Conservation (phyloP, 2,888 invertebrate genomes). For the Cephus spinipes region DNA sequence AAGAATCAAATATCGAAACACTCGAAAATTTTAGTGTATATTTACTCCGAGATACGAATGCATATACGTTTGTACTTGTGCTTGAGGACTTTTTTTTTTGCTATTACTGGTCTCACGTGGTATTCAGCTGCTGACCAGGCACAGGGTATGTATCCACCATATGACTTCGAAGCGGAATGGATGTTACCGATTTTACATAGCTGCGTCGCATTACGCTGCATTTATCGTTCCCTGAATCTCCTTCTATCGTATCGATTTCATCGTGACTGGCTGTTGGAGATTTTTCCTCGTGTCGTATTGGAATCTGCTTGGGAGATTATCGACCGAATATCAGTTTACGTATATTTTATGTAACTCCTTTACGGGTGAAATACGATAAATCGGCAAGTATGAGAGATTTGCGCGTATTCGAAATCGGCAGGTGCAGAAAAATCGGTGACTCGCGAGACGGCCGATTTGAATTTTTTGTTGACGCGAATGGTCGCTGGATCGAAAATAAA, state of each 20-base stretch:
- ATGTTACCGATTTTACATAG: neutral
- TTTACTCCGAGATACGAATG: neutral
- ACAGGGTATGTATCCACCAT: neutral
- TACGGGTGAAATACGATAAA: neutral
- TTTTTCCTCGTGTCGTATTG: neutral
- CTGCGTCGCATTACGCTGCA: neutral
- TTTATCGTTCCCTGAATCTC: neutral
- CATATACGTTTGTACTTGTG: neutral
- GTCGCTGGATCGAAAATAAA: neutral
- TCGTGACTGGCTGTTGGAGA: neutral
- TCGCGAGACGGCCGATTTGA: too few relatives aligned
- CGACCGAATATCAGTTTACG: neutral
- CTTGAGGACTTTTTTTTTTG: neutral
- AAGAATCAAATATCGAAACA: neutral
- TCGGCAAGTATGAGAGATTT: too few relatives aligned
- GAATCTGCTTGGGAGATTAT: neutral
- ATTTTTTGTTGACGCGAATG: neutral
- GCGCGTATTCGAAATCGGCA: too few relatives aligned
- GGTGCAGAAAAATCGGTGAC: too few relatives aligned
- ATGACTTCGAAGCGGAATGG: neutral
- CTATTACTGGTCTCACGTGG: neutral
- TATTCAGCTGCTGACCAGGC: neutral
- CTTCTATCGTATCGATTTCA: neutral
- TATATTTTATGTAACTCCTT: neutral
- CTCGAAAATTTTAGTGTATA: neutral